These are phyloP conservation scores for Petrocephalus zakoni DNA, from an alignment of 2,113 vertebrate species.

Conservation along the genomic window DNA sequence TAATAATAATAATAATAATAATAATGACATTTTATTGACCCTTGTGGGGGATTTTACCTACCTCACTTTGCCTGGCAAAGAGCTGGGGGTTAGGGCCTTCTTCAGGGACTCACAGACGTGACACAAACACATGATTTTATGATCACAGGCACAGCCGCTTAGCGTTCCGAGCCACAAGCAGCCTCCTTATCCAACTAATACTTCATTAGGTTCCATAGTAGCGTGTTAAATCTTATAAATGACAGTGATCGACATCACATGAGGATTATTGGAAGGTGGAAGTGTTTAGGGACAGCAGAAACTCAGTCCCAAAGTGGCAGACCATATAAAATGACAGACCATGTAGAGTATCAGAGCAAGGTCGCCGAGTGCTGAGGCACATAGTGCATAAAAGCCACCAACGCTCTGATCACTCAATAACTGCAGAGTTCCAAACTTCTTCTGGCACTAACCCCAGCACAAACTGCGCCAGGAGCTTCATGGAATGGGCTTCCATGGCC, in stretches of 20 bases:
- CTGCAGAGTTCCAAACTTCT: not conserved
- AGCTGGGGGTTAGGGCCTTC: too few relatives aligned
- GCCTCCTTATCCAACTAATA: not conserved
- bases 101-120: not conserved
- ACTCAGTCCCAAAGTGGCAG: not conserved
- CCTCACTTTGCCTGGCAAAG: too few relatives aligned
- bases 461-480: not conserved
- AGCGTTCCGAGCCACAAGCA: not conserved
- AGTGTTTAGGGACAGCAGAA: not conserved
- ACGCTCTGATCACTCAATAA: not conserved
- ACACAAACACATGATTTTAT: not conserved
- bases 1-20: too few relatives aligned
- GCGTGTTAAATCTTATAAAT: not conserved
- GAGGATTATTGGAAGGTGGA: not conserved
- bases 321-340: not conserved
- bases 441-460: not conserved
- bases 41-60: too few relatives aligned
- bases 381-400: not conserved
- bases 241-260: not conserved
- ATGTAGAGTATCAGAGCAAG: too few relatives aligned
- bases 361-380: not conserved
- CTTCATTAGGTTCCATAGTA: not conserved
- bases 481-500: not conserved
- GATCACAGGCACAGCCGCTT: too few relatives aligned
- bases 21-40: too few relatives aligned